Evolutionary conservation across 1,140 invertebrate species (phyloP).

Genomic region (Drosophila parvula): DNA sequence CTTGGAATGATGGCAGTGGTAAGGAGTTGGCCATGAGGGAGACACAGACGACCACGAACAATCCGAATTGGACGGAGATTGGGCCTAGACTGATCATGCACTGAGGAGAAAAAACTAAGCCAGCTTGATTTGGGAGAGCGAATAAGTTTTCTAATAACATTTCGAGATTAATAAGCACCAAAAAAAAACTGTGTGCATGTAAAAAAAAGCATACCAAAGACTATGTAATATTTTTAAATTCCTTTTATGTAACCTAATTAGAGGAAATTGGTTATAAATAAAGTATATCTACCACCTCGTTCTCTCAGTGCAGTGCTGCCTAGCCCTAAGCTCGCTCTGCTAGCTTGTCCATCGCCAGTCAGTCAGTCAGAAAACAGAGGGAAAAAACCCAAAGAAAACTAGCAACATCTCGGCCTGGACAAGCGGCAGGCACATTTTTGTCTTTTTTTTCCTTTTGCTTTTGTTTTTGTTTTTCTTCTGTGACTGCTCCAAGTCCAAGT

Average conservation of each 20-base stretch:
- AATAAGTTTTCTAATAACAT: too few relatives aligned
- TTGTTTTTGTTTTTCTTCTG: constrained; percentile 8
- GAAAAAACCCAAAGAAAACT: constrained; percentile 30
- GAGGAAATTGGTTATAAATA: neutral
- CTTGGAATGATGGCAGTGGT: constrained; percentile 1
- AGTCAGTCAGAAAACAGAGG: constrained; percentile 36
- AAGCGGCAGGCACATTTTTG: constrained; percentile 65
- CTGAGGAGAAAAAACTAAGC: neutral
- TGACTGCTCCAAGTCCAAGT: constrained; percentile 6
- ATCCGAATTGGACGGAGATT: constrained; percentile 25
- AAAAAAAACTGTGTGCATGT: neutral
- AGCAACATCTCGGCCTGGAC: constrained; percentile 49
- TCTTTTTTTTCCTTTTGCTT: constrained; percentile 30
- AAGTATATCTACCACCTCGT: neutral
- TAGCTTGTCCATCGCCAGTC: constrained; percentile 60
- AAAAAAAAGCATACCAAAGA: neutral
- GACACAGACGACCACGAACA: constrained; percentile 28
- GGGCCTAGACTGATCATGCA: constrained; percentile 18
- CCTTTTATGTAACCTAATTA: neutral
- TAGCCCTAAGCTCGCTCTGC: constrained; percentile 35
- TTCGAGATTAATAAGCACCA: neutral
- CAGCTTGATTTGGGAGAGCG: neutral
- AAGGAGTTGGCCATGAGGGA: constrained; percentile 10
- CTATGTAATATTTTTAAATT: neutral
- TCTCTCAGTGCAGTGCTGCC: constrained; percentile 4